Conservation (phyloP, 2,888 invertebrate species). For the Mythimna lalbum region DNA sequence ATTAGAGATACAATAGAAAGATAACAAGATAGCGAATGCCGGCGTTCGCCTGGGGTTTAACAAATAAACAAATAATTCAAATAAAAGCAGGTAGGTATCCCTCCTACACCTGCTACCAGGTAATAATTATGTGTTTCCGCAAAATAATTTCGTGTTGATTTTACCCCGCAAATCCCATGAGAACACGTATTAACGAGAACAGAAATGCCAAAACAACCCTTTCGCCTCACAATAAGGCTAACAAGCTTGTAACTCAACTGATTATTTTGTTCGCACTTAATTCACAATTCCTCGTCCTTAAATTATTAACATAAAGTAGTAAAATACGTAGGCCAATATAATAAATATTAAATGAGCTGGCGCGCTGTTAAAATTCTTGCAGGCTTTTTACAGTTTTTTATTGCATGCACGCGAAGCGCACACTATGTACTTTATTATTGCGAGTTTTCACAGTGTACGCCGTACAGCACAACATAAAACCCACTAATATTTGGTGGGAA, state of each 20-base stretch:
- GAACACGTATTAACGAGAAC: constrained; percentile 40
- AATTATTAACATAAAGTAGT: constrained; percentile 41
- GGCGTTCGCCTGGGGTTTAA: no score
- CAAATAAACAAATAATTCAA: constrained; percentile 49
- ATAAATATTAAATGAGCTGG: constrained; percentile 56
- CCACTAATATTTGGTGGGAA: constrained; percentile 44
- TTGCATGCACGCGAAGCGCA: constrained; percentile 52
- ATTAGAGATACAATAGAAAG: no score
- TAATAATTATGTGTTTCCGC: constrained; percentile 44
- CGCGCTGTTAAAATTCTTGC: constrained; percentile 46
- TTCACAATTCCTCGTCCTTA: constrained; percentile 6
- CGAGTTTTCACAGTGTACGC: constrained; percentile 16
- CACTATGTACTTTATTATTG: constrained; percentile 45
- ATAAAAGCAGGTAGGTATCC: constrained; percentile 47
- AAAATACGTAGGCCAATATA: constrained; percentile 46
- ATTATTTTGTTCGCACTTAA: constrained; percentile 29
- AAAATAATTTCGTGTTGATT: constrained; percentile 65
- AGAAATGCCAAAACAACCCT: constrained; percentile 38
- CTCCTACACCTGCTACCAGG: constrained; percentile 59
- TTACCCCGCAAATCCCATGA: constrained; percentile 45
- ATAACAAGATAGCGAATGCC: no score
- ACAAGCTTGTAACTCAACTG: constrained; percentile 37
- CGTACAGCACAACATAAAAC: constrained; percentile 21
- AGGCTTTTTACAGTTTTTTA: constrained; percentile 50
- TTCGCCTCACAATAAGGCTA: constrained; percentile 26